These are phyloP conservation scores for Eclectus roratus DNA, from an alignment of 2,113 vertebrate species.

Conservation along the genomic window DNA sequence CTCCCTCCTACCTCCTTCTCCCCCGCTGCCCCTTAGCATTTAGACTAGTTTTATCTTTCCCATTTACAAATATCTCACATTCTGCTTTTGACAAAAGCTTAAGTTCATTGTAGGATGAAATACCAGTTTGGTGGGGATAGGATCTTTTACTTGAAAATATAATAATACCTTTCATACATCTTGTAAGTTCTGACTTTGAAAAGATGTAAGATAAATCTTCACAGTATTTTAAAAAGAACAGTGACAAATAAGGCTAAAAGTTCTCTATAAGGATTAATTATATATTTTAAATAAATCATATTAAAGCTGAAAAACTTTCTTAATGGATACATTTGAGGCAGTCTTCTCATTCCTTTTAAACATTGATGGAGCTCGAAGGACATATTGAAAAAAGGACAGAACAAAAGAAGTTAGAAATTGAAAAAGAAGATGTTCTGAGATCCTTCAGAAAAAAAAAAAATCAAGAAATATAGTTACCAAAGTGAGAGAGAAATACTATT, in stretches of 20 bases:
- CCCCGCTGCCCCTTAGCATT: background rate
- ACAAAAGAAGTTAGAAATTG: background rate
- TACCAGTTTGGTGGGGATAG: background rate
- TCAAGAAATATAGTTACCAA: background rate
- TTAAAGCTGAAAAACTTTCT: background rate
- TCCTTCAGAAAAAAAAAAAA: background rate
- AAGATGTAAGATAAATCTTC: background rate
- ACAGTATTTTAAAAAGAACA: background rate
- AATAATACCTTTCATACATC: background rate
- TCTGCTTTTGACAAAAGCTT: background rate
- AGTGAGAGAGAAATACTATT: background rate
- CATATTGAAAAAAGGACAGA: background rate
- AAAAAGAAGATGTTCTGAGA: background rate
- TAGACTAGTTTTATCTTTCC: background rate
- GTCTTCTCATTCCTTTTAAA: background rate
- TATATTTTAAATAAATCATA: background rate
- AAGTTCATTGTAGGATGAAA: background rate
- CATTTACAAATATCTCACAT: background rate
- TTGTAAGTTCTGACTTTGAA: background rate
- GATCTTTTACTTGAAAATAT: background rate
- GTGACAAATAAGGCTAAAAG: background rate
- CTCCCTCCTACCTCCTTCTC: background rate
- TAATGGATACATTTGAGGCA: background rate
- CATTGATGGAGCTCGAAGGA: background rate
- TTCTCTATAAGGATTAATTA: background rate